Conservation (phyloP, 2,113 vertebrate genomes). For the Gracilinanus agilis region DNA sequence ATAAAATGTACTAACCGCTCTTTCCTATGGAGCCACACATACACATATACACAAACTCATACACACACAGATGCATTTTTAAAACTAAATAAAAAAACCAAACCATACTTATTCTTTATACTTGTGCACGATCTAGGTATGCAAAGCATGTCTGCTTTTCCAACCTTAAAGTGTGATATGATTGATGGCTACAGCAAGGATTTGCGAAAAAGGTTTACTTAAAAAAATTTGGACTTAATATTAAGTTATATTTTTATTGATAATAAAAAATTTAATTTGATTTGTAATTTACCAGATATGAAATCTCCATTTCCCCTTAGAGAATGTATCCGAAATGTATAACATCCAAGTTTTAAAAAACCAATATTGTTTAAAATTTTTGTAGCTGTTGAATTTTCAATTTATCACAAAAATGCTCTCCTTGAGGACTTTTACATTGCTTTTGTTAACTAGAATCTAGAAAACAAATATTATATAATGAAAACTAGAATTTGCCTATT, state of each 20-base stretch:
- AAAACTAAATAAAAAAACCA: not conserved
- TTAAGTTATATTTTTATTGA: not conserved
- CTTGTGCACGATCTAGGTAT: not conserved
- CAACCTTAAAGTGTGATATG: not conserved
- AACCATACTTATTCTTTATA: not conserved
- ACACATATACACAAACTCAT: not conserved
- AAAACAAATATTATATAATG: not conserved
- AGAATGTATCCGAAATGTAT: not conserved
- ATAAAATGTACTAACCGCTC: not conserved
- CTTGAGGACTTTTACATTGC: not conserved
- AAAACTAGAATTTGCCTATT: conserved; percentile 28
- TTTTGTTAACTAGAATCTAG: conserved; percentile 5
- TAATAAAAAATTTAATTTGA: not conserved
- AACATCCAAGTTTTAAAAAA: conserved; percentile 18
- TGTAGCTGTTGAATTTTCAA: conserved; percentile 21
- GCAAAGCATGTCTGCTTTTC: not conserved
- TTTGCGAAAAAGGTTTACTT: conserved; percentile 9
- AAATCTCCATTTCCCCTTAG: conserved; percentile 16
- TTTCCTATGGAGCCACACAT: too few relatives aligned
- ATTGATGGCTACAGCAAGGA: not conserved
- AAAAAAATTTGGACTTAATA: not conserved
- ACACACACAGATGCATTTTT: not conserved
- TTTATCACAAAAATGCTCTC: not conserved
- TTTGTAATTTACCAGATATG: not conserved
- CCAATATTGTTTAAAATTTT: not conserved